Evolutionary conservation across 2,888 invertebrate species (phyloP).

Genomic region (Stenoptilia bipunctidactyla): DNA sequence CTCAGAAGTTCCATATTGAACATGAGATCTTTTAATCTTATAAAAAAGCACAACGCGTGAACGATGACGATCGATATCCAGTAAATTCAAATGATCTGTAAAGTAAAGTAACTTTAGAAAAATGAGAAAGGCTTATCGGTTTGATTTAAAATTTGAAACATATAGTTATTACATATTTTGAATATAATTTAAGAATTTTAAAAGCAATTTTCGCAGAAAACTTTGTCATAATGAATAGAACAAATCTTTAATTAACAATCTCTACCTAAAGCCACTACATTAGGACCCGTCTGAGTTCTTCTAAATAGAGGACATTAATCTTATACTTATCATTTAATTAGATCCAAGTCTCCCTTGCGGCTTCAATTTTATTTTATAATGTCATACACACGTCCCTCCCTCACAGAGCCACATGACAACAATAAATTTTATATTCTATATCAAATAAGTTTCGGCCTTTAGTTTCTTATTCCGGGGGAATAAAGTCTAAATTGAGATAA

Average conservation of each 20-base stretch:
- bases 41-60: too few relatives aligned
- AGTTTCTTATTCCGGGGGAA: constrained; percentile 11
- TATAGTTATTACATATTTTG: too few relatives aligned
- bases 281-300: constrained; percentile 26
- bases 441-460: constrained; percentile 4
- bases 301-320: constrained; percentile 54
- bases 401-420: constrained; percentile 36
- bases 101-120: too few relatives aligned
- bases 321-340: constrained; percentile 70
- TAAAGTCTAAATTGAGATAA: constrained; percentile 29
- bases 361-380: constrained; percentile 69
- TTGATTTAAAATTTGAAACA: too few relatives aligned
- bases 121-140: too few relatives aligned
- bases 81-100: too few relatives aligned
- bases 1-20: too few relatives aligned
- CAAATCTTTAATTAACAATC: background rate
- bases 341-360: constrained; percentile 58
- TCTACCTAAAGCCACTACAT: background rate
- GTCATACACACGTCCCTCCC: constrained; percentile 67
- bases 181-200: background rate
- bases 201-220: background rate
- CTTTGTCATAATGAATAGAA: background rate
- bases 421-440: constrained; percentile 17
- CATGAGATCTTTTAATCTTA: too few relatives aligned
- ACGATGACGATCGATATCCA: too few relatives aligned